Base-by-base conservation (phyloP, 2,888 invertebrate species). In the Lasioglossum figueresi region DNA sequence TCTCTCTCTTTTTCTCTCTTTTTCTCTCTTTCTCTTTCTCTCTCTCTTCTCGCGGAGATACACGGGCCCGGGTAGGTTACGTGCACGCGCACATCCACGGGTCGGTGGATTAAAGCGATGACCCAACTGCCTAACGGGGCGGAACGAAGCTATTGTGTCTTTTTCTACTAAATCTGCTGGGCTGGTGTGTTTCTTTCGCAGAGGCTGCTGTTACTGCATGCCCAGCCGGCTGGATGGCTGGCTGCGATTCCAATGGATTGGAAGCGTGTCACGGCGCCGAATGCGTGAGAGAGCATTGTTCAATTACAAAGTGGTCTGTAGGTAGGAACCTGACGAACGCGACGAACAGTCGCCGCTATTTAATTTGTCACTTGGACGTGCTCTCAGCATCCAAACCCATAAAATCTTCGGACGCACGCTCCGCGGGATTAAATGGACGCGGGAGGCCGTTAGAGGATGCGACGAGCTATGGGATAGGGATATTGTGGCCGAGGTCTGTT, bases 61-160 rank as follows among this genome's bases (percentile, higher is more conserved):
- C 37, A 68, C 34, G 4, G 68, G 23, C 23, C 63, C 63, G 63
- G 68, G 75, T 76, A 68, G 34, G 70, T 37, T 40, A 70, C 40
- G 70, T 8, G 16, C 45, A 56, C 76, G 48, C 27, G 48, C 31
- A 40, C 86, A 31, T 45, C 34, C 68, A 37, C 37, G 37, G 68
- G 68, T 68, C 86, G 75, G 88, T 88, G 82, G 83, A 88, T 88
- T 86, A 91, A 91, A 88, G 80, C 83, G 83, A 80, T 87, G 86
- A 89, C 86, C 86, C 74, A 83, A 48, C 82, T 88, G 71, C 31
- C 83, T 91, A 90, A 90, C 88, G 82, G 77, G 77, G 68, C 82
- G 71, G 82, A 90, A 85, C 86, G 77, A 74, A 82, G 19, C 83
- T 85, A 85, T 87, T 86, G 88, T 82, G 77, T 80, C 75, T 80